phyloP scores from a whole-genome alignment of 92 coral and sea anemone species.

The Galaxea fascicularis region DNA sequence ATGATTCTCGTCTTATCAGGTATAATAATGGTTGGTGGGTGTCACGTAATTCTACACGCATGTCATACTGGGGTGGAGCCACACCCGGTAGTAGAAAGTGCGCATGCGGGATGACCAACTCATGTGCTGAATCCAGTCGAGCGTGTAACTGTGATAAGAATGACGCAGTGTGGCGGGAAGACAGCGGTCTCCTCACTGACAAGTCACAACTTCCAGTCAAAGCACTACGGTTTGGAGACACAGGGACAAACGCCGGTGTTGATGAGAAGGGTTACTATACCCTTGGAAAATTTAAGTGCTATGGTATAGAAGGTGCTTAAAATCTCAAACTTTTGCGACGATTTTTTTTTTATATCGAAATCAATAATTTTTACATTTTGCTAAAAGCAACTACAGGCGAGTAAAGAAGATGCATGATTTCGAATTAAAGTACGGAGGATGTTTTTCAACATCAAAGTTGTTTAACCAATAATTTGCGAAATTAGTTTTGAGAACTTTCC shows the following conservation, averaged over 20 bases:
- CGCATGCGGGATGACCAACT: slow-evolving; percentile 65
- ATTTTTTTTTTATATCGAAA: too few species aligned
- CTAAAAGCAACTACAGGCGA: too few species aligned
- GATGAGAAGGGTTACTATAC: slow-evolving; percentile 52
- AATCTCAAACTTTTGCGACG: too few species aligned
- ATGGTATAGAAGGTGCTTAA: slow-evolving; percentile 9
- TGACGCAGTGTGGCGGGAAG: slow-evolving; percentile 44
- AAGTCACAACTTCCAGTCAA: slow-evolving; percentile 42
- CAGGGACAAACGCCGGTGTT: background rate
- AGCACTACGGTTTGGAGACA: slow-evolving; percentile 57
- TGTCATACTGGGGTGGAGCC: slow-evolving; percentile 61
- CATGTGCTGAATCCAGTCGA: slow-evolving; percentile 16
- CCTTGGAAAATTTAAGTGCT: slow-evolving; percentile 58
- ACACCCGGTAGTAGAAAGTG: slow-evolving; percentile 50
- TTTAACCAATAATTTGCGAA: too few species aligned
- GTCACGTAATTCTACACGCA: slow-evolving; percentile 40
- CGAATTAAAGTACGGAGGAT: too few species aligned
- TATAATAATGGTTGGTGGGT: slow-evolving; percentile 44
- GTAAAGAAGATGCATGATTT: too few species aligned
- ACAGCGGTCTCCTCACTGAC: slow-evolving; percentile 61
- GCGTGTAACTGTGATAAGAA: slow-evolving; percentile 58
- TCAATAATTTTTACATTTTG: too few species aligned
- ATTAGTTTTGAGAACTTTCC: too few species aligned
- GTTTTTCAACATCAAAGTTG: too few species aligned
- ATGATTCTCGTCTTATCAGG: slow-evolving; percentile 1